These are phyloP conservation scores for Iguana delicatissima DNA, from an alignment of 2,797 vertebrate genomes.

Conservation along the genomic window DNA sequence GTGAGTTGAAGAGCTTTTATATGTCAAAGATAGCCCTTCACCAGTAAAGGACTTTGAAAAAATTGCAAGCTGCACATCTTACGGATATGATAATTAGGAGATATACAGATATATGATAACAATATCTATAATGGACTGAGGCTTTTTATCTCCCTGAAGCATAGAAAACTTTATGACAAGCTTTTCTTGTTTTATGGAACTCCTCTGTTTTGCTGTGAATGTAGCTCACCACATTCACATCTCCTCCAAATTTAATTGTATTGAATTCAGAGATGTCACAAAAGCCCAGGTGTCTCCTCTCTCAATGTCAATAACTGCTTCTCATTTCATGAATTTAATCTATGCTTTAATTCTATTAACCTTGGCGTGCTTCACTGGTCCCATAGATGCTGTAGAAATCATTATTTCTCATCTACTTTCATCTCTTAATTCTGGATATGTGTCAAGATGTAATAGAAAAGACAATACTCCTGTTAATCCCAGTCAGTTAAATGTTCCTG, in stretches of 20 bases:
- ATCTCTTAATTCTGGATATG: background rate
- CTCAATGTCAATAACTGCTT: conserved; percentile 27
- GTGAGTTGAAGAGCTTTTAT: too few relatives aligned
- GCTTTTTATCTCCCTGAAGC: too few relatives aligned
- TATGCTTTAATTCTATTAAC: conserved; percentile 34
- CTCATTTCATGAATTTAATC: conserved; percentile 23
- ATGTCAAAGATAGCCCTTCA: background rate
- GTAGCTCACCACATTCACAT: background rate
- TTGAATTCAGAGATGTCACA: conserved; percentile 12
- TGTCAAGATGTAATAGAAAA: background rate
- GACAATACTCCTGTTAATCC: background rate
- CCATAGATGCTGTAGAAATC: background rate
- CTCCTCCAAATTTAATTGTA: background rate
- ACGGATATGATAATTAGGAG: too few relatives aligned
- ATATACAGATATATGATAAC: background rate
- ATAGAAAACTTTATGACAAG: background rate
- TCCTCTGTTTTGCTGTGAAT: background rate
- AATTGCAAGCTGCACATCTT: background rate
- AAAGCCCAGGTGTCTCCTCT: background rate
- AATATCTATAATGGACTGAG: background rate
- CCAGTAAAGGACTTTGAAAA: background rate
- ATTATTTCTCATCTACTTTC: conserved; percentile 4
- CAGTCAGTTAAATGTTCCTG: background rate
- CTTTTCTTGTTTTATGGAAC: background rate
- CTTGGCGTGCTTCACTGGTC: conserved; percentile 13